Evolutionary conservation across 2,113 vertebrate species (phyloP).

Genomic region (Charina bottae): DNA sequence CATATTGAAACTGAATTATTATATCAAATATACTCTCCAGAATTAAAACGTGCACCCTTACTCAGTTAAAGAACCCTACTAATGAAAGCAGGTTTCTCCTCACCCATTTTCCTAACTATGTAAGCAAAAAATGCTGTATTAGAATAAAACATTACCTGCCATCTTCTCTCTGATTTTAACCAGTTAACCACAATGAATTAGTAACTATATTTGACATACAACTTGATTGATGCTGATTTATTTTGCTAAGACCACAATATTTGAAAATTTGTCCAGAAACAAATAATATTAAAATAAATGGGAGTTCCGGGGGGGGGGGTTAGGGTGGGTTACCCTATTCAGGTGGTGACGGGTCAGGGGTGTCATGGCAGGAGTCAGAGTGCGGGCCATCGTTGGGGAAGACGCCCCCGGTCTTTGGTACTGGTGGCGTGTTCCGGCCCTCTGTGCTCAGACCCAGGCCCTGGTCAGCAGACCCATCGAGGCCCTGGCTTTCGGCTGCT

Average conservation of each 20-base stretch:
- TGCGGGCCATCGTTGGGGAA: too few species aligned
- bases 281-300: too few species aligned
- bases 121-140: not conserved
- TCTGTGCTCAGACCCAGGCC: too few species aligned
- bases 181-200: not conserved
- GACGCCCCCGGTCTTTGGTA: too few species aligned
- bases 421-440: too few species aligned
- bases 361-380: too few species aligned
- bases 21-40: not conserved
- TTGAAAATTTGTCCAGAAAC: not conserved
- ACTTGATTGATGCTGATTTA: not conserved
- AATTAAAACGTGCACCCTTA: not conserved
- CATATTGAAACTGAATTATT: not conserved
- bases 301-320: too few species aligned
- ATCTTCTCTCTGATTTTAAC: not conserved
- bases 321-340: too few species aligned
- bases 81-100: not conserved
- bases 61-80: not conserved
- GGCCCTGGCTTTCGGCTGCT: too few species aligned
- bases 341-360: too few species aligned
- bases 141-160: not conserved
- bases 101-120: not conserved
- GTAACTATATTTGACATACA: not conserved
- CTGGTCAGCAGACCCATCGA: too few species aligned
- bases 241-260: not conserved